Base-by-base conservation (phyloP, 1,140 invertebrate genomes). In the Planococcus citri region DNA sequence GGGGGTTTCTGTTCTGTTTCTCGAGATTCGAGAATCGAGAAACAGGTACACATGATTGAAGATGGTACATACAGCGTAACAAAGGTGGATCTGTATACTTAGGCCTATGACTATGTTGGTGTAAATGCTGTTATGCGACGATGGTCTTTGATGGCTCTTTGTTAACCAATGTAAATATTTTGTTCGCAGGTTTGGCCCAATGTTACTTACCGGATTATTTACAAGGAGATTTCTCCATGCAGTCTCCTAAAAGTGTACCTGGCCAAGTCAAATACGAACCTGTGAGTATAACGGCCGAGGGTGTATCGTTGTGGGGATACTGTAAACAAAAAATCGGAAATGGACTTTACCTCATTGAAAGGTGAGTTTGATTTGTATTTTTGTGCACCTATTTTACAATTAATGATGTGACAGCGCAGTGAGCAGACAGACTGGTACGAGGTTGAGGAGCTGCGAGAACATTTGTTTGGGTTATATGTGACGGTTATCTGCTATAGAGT, bases 121-220 rank as follows among this genome's bases (percentile, higher is more conserved):
- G n/a, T n/a, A n/a, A n/a, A n/a, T n/a, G n/a, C n/a, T n/a, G n/a
- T n/a, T n/a, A n/a, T n/a, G n/a, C n/a, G n/a, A n/a, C n/a, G n/a
- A n/a, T n/a, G n/a, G n/a, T n/a, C 29, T 12, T 51, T 51, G 17
- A 51, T 51, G 41, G 6, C 6, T 51, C 6, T 17, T 14, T 51
- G 4, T 17, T 51, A 51, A 8, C 6, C 14, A 37, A 37, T 37
- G 33, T 37, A 37, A 37, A 37, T 60, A 22, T 60, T 20, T 64
- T 64, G 60, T 22, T 64, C 17, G 60, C 60, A 64, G 60, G 60
- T 27, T 9, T 25, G 21, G 60, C 60, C 8, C 2, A 9, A 25
- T 64, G 60, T 64, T 64, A 64, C 17, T 64, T 64, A 4, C 60
- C 60, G 6, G 60, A 64, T 20, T 64, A 64, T 64, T 17, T 64